Evolutionary conservation across 2,797 vertebrate genomes (phyloP).

Genomic region (Enteromius radiatus): DNA sequence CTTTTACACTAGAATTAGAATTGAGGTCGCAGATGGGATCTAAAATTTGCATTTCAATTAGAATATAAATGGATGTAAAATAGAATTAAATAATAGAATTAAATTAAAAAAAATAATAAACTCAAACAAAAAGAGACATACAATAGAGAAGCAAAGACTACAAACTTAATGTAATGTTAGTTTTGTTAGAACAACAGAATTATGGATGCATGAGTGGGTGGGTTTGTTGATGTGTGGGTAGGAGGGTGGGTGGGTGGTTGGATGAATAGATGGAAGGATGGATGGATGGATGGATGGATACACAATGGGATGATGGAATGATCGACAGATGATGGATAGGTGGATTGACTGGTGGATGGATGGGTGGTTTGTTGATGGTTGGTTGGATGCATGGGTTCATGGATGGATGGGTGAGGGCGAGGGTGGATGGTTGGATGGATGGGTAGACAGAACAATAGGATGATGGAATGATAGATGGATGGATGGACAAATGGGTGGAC

Average conservation of each 20-base stretch:
- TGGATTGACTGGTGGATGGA: neutral
- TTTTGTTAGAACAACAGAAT: neutral
- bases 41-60: conserved; percentile 67
- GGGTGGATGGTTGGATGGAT: neutral
- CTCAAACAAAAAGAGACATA: too few relatives aligned
- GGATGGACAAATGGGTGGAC: too few relatives aligned
- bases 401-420: fast-evolving
- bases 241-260: too few relatives aligned
- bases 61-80: conserved; percentile 66
- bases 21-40: neutral
- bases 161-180: neutral
- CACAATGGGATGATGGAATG: too few relatives aligned
- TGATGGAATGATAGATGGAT: too few relatives aligned
- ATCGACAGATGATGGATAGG: neutral
- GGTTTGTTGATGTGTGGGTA: fast-evolving
- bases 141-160: neutral
- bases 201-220: neutral
- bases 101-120: neutral
- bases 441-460: neutral
- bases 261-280: neutral
- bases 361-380: too few relatives aligned
- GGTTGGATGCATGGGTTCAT: neutral
- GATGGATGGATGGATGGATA: neutral
- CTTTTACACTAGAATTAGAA: neutral
- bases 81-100: neutral